A percentile compares a stretch with the other conserved stretches of the same genome.
These are phyloP conservation scores for Notarius quadriscutis DNA, from an alignment of 2,113 vertebrate species.

Conservation along the genomic window DNA sequence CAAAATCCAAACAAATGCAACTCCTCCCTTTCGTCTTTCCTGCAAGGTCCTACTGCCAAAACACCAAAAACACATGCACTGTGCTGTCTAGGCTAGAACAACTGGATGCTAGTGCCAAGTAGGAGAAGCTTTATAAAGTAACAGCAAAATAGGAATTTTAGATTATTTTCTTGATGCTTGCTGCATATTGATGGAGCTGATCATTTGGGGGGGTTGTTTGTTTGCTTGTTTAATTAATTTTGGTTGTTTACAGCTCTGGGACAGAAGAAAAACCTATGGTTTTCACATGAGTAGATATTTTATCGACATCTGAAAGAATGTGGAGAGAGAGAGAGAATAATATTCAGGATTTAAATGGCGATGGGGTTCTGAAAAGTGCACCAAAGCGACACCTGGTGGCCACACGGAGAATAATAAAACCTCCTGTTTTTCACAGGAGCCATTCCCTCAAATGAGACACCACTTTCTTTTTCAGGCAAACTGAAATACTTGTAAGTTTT, in stretches of 20 bases:
- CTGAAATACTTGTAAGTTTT: not conserved
- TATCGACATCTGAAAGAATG: not conserved
- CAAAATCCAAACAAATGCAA: not conserved
- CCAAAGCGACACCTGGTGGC: constrained; percentile 12
- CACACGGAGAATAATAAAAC: not conserved
- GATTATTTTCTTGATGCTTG: not conserved
- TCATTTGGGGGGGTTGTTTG: not conserved
- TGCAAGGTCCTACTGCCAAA: not conserved
- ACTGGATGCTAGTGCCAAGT: not conserved
- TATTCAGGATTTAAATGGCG: not conserved
- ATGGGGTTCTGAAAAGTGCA: not conserved
- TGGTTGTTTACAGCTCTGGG: not conserved
- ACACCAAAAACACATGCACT: not conserved
- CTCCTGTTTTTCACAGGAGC: too few relatives aligned
- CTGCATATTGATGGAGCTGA: not conserved
- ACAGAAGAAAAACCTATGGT: not conserved
- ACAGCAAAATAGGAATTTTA: not conserved
- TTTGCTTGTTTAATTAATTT: not conserved
- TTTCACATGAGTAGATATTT: not conserved
- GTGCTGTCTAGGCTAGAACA: not conserved
- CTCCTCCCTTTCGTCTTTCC: not conserved
- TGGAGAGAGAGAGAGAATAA: not conserved
- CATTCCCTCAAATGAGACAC: not conserved
- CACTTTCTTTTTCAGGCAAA: not conserved
- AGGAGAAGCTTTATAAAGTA: not conserved